Evolutionary conservation across 2,797 vertebrate species (phyloP), one percentile per base, ranked within the genome.

Genomic region (Iguana delicatissima): DNA sequence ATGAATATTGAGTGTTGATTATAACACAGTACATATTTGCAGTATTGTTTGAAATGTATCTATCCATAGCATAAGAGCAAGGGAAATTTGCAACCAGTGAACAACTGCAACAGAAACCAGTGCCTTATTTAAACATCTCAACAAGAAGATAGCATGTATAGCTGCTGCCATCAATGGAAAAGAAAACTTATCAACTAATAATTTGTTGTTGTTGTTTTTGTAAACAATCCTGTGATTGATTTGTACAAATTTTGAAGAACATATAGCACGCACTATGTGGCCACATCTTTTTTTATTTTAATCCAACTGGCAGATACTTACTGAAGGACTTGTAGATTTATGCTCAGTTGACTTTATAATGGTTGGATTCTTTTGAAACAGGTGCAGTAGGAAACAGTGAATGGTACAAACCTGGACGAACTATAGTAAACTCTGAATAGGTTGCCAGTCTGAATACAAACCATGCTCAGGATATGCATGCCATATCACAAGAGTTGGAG

Each of bases 1-100:
- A 93, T 95, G 94, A 95, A 95, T 94, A 96, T 20, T 93, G 90
- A 91, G 90, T 85, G 46, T 57, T 94, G 92, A 89, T 59, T 82
- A 91, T 32, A 46, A 32, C n/a, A 29, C 89, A 87, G 52, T 88
- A 90, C 50, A 6, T 84, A 93, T 89, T 88, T 73, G 90, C 14
- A 13, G 2, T 89, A 50, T 91, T 94, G 89, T 89, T 46, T 89
- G 79, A 85, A 93, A 90, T 86, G 77, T 0, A 83, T 67, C 38
- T 42, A 82, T 79, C 26, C 93, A 88, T 85, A 89, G 6, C 91
- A 80, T 55, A 89, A 22, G 77, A 89, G 42, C 42, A 91, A 35
- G 92, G 85, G 87, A 35, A 50, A 50, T 22, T 72, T 79, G 42
- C 12, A 83, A 83, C 18, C 20, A 79, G 13, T 38, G n/a, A 88